These are phyloP conservation scores for Peucedramus taeniatus DNA, from an alignment of 2,113 vertebrate genomes.

Conservation along the genomic window DNA sequence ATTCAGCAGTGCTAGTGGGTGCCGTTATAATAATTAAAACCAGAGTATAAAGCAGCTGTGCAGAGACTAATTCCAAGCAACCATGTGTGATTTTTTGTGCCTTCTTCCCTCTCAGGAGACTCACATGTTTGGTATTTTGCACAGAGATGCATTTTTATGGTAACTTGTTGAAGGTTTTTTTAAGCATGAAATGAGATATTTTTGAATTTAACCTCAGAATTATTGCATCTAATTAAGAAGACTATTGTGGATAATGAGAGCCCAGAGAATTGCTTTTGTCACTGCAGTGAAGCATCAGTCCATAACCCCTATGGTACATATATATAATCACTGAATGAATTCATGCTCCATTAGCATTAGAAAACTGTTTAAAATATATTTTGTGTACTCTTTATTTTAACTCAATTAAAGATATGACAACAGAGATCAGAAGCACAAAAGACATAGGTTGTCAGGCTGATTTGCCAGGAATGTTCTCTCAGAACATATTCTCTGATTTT, in stretches of 20 bases:
- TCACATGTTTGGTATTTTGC: background rate
- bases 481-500: background rate
- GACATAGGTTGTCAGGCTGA: background rate
- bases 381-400: conserved; percentile 17
- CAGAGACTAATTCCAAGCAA: conserved; percentile 6
- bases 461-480: background rate
- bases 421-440: background rate
- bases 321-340: background rate
- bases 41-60: conserved; percentile 33
- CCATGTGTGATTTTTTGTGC: conserved; percentile 19
- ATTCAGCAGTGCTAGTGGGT: conserved; percentile 15
- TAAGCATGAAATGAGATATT: conserved; percentile 21
- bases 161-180: conserved; percentile 44
- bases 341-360: background rate
- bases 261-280: conserved; percentile 24
- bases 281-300: background rate
- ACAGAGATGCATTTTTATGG: conserved; percentile 11
- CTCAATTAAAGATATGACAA: conserved; percentile 1
- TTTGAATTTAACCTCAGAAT: conserved; percentile 43
- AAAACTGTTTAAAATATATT: conserved; percentile 14
- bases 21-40: conserved; percentile 31
- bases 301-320: background rate
- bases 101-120: background rate
- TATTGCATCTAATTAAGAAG: conserved; percentile 50
- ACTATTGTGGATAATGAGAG: conserved; percentile 14